Percentiles rank a stretch among this genome's conserved stretches.
These are phyloP conservation scores for Furcifer pardalis DNA, from an alignment of 2,797 vertebrate genomes.

Conservation along the genomic window DNA sequence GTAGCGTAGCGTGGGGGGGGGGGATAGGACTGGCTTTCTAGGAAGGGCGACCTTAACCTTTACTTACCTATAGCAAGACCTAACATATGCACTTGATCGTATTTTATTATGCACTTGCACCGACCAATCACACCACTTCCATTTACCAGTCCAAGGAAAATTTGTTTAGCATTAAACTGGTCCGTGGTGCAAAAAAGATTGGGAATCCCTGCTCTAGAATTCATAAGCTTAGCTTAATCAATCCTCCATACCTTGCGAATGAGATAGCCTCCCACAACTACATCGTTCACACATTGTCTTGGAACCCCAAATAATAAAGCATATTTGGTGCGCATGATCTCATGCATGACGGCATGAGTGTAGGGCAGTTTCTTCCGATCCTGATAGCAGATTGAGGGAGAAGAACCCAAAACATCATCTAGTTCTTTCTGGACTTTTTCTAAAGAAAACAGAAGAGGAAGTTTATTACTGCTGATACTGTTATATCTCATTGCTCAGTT, in stretches of 20 bases:
- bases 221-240: too few relatives aligned
- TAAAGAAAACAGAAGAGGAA: not conserved
- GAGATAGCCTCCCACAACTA: not conserved
- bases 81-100: too few relatives aligned
- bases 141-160: too few relatives aligned
- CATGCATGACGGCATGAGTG: conserved; percentile 31
- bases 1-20: too few relatives aligned
- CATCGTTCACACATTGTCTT: conserved; percentile 7
- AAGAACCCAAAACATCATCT: not conserved
- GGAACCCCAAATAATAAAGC: conserved; percentile 7
- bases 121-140: too few relatives aligned
- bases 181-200: too few relatives aligned
- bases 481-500: not conserved
- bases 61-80: too few relatives aligned
- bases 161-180: too few relatives aligned
- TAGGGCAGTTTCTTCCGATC: conserved; percentile 25
- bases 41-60: too few relatives aligned
- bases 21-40: too few relatives aligned
- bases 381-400: conserved; percentile 8
- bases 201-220: too few relatives aligned
- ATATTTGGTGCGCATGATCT: not conserved
- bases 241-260: conserved; percentile 25
- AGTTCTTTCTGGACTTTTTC: conserved; percentile 34
- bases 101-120: too few relatives aligned
- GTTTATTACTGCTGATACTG: not conserved